Evolutionary conservation across 1,140 invertebrate species (phyloP).

Genomic region (Cotesia glomerata): DNA sequence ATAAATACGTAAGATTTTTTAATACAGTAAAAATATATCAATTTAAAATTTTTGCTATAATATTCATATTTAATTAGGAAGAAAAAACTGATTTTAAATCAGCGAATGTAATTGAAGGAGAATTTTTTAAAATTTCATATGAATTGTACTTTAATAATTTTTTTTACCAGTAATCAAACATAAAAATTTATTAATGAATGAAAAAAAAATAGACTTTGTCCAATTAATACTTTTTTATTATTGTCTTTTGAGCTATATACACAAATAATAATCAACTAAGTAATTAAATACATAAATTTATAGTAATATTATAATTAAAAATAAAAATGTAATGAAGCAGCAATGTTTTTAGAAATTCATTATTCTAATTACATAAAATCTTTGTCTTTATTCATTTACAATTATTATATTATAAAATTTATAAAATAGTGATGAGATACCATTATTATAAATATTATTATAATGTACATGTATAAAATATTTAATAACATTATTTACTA

Average conservation of each 20-base stretch:
- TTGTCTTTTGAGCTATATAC: neutral
- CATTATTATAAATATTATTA: conserved; percentile 25
- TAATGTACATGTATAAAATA: conserved; percentile 28
- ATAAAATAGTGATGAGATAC: conserved; percentile 27
- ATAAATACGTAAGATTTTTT: neutral
- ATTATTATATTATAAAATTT: conserved; percentile 14
- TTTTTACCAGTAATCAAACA: neutral
- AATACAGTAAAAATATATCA: neutral
- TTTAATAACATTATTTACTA: conserved; percentile 27
- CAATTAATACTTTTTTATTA: conserved; percentile 2
- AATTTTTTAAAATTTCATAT: neutral
- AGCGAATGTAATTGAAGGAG: too few species aligned
- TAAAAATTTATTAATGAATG: neutral
- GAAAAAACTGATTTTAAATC: too few species aligned
- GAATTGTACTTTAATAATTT: neutral
- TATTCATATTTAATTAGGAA: too few species aligned
- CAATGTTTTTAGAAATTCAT: neutral
- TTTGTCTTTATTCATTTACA: conserved; percentile 17
- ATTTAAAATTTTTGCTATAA: neutral
- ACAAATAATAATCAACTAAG: neutral
- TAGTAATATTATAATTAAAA: conserved; percentile 12
- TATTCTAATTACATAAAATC: conserved; percentile 14
- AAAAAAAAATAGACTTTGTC: neutral
- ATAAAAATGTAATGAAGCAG: neutral
- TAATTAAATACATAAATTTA: neutral